Percentiles rank a stretch among this genome's conserved stretches.
Evolutionary conservation across 2,888 invertebrate genomes (phyloP).

Genomic region (Thymelicus lineola): DNA sequence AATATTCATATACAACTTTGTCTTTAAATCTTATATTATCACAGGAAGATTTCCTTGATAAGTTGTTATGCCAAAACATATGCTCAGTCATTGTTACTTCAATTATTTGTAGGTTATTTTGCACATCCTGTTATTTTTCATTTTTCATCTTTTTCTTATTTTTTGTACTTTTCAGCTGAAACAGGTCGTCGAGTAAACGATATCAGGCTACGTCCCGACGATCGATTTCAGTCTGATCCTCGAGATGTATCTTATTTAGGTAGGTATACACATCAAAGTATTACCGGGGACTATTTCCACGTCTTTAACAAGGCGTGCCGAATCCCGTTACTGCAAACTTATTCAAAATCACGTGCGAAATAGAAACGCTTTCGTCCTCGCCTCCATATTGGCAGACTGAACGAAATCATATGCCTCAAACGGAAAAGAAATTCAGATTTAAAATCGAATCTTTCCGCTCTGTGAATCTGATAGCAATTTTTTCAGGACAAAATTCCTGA

Average conservation of each 20-base stretch:
- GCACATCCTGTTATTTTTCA: too few relatives aligned
- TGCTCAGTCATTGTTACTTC: too few relatives aligned
- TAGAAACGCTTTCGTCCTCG: slow-evolving; percentile 22
- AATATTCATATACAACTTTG: too few relatives aligned
- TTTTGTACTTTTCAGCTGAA: too few relatives aligned
- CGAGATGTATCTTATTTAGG: not conserved
- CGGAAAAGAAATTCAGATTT: slow-evolving; percentile 32
- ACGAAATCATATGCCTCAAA: slow-evolving; percentile 32
- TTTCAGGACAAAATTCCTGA: slow-evolving; percentile 6
- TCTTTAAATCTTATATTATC: too few relatives aligned
- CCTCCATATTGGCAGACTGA: slow-evolving; percentile 28
- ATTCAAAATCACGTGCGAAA: slow-evolving; percentile 32
- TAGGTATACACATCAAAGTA: slow-evolving; percentile 4
- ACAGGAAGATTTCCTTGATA: too few relatives aligned
- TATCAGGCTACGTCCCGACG: not conserved
- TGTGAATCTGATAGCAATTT: slow-evolving; percentile 27
- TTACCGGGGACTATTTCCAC: slow-evolving; percentile 24
- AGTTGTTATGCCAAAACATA: too few relatives aligned
- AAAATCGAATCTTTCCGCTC: slow-evolving; percentile 28
- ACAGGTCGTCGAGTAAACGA: not conserved
- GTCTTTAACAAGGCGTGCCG: slow-evolving; percentile 26
- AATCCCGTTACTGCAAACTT: slow-evolving; percentile 23
- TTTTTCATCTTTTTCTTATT: too few relatives aligned
- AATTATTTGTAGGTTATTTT: too few relatives aligned
- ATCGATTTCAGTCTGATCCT: slow-evolving; percentile 2